A percentile compares a stretch with the other conserved stretches of the same genome.
Conservation (phyloP, 1,140 invertebrate species). For the Drosophila bifasciata region DNA sequence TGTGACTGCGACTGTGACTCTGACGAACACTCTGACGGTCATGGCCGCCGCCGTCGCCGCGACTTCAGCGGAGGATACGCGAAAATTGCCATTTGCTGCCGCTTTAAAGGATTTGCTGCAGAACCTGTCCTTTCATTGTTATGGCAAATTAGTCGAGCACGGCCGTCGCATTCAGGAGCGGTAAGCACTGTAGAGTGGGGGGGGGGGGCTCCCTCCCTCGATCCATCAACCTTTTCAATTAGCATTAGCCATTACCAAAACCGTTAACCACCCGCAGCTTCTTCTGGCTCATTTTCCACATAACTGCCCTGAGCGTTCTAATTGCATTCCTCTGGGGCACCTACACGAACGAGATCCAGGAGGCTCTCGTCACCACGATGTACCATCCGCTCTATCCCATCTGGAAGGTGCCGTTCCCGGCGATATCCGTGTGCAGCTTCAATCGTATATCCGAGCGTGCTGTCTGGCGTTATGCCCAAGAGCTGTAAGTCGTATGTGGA, state of each 20-base stretch:
- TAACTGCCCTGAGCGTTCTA: slow-evolving; percentile 84
- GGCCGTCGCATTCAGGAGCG: slow-evolving; percentile 68
- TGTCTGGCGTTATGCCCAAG: slow-evolving; percentile 83
- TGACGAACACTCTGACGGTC: slow-evolving; percentile 12
- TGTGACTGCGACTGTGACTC: slow-evolving; percentile 6
- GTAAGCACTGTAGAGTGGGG: slow-evolving; percentile 45
- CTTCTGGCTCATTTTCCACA: slow-evolving; percentile 85
- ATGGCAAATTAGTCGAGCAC: slow-evolving; percentile 79
- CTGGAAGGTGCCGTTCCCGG: slow-evolving; percentile 86
- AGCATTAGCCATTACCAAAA: slow-evolving; percentile 38
- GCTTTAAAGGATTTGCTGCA: slow-evolving; percentile 80
- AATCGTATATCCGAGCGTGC: slow-evolving; percentile 86
- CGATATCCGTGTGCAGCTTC: slow-evolving; percentile 86
- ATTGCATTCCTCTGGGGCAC: slow-evolving; percentile 85
- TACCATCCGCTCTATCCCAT: slow-evolving; percentile 85
- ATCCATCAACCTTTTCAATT: slow-evolving; percentile 57
- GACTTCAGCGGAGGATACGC: slow-evolving; percentile 43
- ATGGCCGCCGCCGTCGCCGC: slow-evolving; percentile 5
- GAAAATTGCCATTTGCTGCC: slow-evolving; percentile 74
- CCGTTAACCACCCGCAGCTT: slow-evolving; percentile 73
- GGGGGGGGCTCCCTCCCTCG: neutral
- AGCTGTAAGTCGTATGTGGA: slow-evolving; percentile 82
- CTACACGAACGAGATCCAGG: slow-evolving; percentile 82
- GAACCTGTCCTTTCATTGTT: slow-evolving; percentile 83
- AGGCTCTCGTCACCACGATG: slow-evolving; percentile 85